These are phyloP conservation scores for Nothocercus nigrocapillus DNA, from an alignment of 2,113 vertebrate genomes.

Conservation along the genomic window DNA sequence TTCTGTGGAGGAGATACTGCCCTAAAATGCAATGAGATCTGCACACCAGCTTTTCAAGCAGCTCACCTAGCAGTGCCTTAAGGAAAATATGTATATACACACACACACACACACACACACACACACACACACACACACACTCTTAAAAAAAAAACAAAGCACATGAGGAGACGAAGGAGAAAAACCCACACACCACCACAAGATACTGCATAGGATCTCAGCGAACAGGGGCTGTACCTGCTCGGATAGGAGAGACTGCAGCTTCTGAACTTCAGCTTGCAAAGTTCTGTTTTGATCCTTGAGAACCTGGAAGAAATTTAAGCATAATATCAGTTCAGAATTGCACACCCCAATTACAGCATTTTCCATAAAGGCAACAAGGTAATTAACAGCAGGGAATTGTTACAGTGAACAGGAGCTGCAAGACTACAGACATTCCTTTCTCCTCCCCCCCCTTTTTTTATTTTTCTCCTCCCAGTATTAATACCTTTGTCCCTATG, in stretches of 20 bases:
- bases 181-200: neutral
- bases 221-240: slow-evolving; percentile 70
- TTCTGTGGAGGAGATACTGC: neutral
- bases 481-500: neutral
- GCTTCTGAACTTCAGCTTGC: slow-evolving; percentile 78
- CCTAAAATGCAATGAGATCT: neutral
- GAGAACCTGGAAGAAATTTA: slow-evolving; percentile 72
- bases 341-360: neutral
- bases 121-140: no score
- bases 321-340: neutral
- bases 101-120: no score
- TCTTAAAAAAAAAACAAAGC: no score
- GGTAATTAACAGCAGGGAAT: neutral
- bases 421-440: slow-evolving; percentile 4
- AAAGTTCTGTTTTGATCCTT: slow-evolving; percentile 78
- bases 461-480: neutral
- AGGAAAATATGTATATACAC: no score
- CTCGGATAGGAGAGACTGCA: slow-evolving; percentile 75
- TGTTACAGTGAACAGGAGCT: neutral
- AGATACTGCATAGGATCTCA: neutral
- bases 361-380: neutral
- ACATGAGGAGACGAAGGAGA: no score
- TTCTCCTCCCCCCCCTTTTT: neutral
- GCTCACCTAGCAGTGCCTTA: neutral
- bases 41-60: neutral